Conservation (phyloP, 2,797 vertebrate species). For the Macropus fuliginosus region DNA sequence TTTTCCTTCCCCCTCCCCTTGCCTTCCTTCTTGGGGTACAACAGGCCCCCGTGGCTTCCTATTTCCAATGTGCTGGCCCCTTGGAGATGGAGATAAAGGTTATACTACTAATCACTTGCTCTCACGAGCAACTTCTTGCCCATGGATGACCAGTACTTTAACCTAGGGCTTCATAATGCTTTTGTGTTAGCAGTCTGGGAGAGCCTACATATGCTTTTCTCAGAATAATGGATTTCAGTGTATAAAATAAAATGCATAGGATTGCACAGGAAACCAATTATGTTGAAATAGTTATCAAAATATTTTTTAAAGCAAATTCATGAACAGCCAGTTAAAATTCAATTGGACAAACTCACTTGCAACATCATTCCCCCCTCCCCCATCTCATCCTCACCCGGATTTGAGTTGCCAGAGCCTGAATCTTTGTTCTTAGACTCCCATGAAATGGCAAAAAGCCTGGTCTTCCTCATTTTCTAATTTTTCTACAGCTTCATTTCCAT, state of each 20-base stretch:
- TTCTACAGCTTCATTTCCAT: background rate
- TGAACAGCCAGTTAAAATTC: background rate
- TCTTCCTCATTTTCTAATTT: background rate
- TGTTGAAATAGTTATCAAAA: background rate
- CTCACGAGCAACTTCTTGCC: background rate
- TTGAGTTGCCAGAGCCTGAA: background rate
- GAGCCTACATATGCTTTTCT: background rate
- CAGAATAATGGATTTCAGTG: background rate
- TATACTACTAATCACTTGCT: background rate
- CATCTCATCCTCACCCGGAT: background rate
- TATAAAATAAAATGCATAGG: background rate
- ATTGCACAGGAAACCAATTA: background rate
- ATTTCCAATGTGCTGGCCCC: background rate
- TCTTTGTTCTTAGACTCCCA: background rate
- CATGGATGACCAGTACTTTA: background rate
- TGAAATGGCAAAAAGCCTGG: background rate
- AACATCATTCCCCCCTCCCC: background rate
- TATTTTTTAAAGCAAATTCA: background rate
- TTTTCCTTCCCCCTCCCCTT: background rate
- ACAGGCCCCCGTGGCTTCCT: constrained; percentile 27
- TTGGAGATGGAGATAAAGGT: constrained; percentile 31
- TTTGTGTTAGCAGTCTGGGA: background rate
- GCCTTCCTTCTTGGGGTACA: constrained; percentile 47
- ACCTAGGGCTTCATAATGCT: background rate
- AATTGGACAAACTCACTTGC: background rate